Percentiles rank a stretch among this genome's conserved stretches.
These are phyloP conservation scores for Taphrorychus bicolor DNA, from an alignment of 2,888 invertebrate species.

Conservation along the genomic window DNA sequence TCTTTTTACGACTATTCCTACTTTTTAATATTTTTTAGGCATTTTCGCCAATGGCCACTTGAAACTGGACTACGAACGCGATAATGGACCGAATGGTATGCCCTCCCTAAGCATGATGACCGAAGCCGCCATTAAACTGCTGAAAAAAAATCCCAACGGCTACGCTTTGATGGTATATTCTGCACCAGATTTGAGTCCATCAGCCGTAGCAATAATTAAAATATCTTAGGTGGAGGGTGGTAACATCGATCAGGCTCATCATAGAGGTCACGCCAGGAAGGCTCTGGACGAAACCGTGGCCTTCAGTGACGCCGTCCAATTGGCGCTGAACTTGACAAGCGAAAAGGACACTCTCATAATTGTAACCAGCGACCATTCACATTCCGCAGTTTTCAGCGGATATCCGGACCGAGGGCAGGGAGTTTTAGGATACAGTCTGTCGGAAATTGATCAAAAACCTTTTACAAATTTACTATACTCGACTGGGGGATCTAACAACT, in stretches of 20 bases:
- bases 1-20: too few species aligned
- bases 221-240: conserved; percentile 80
- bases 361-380: conserved; percentile 86
- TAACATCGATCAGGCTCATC: conserved; percentile 86
- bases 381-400: conserved; percentile 79
- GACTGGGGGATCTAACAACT: conserved; percentile 75
- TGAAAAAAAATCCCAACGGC: conserved; percentile 71
- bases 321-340: conserved; percentile 67
- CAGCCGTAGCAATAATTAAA: not conserved
- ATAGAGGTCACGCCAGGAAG: conserved; percentile 77
- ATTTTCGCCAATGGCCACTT: conserved; percentile 84
- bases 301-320: conserved; percentile 78
- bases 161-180: conserved; percentile 76
- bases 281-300: conserved; percentile 82
- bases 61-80: conserved; percentile 74
- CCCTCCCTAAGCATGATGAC: conserved; percentile 86
- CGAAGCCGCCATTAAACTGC: conserved; percentile 73
- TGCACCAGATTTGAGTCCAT: too few species aligned
- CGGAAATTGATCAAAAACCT: conserved; percentile 68
- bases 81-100: conserved; percentile 70
- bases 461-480: conserved; percentile 83
- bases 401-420: conserved; percentile 73
- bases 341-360: conserved; percentile 72
- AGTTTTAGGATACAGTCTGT: conserved; percentile 68
- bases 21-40: conserved; percentile 55